Evolutionary conservation across 1,140 invertebrate species (phyloP).

Genomic region (Trichonephila clavata): DNA sequence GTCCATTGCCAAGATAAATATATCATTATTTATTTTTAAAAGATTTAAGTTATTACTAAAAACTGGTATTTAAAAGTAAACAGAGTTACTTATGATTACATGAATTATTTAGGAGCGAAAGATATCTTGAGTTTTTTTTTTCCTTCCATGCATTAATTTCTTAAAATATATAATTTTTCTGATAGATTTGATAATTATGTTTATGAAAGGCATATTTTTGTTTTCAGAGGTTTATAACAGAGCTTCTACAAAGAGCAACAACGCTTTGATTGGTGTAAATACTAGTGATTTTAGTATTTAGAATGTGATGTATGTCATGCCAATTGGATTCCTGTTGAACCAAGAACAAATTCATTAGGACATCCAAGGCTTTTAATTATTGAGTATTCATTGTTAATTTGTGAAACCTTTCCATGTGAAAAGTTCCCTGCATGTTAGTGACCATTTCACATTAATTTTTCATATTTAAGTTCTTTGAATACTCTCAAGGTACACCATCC

Average conservation of each 20-base stretch:
- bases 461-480: background rate
- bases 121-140: no score
- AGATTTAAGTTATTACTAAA: no score
- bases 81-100: no score
- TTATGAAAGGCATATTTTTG: background rate
- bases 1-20: no score
- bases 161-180: background rate
- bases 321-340: conserved; percentile 29
- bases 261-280: conserved; percentile 52
- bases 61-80: no score
- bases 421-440: background rate
- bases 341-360: conserved; percentile 23
- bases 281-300: conserved; percentile 32
- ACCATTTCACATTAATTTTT: background rate
- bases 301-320: conserved; percentile 51
- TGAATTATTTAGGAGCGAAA: no score
- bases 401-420: background rate
- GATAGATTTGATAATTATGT: background rate
- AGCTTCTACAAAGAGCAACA: conserved; percentile 47
- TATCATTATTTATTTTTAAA: no score
- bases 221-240: conserved; percentile 57
- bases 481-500: conserved; percentile 14
- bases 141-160: no score
- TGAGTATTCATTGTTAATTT: conserved; percentile 52
- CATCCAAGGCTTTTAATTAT: conserved; percentile 46